Percentiles rank a stretch among this genome's conserved stretches.
Conservation (phyloP, 2,888 invertebrate genomes). For the Tinea trinotella region DNA sequence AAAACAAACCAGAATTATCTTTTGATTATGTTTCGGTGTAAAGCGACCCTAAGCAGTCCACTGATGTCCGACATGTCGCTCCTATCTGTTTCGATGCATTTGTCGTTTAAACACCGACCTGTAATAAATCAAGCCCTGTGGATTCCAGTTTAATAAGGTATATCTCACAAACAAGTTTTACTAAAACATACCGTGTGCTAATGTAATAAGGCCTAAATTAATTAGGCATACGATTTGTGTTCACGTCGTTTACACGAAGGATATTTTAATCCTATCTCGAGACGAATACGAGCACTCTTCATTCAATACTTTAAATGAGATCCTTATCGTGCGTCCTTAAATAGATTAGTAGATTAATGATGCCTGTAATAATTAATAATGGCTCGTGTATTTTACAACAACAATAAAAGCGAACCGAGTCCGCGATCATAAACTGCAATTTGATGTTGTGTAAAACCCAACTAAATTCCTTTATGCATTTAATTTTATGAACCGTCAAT, state of each 20-base stretch:
- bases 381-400: constrained; percentile 71
- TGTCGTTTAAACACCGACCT: constrained; percentile 73
- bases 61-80: constrained; percentile 70
- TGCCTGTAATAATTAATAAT: constrained; percentile 73
- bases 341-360: constrained; percentile 74
- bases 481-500: constrained; percentile 66
- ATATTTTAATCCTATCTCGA: constrained; percentile 69
- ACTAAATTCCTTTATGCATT: constrained; percentile 27
- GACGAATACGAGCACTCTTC: constrained; percentile 70
- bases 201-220: constrained; percentile 22
- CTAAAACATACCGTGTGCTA: constrained; percentile 24
- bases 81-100: constrained; percentile 73
- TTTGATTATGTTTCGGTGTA: background rate
- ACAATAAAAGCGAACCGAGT: constrained; percentile 64
- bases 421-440: constrained; percentile 64
- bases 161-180: constrained; percentile 25
- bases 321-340: constrained; percentile 71
- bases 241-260: constrained; percentile 26
- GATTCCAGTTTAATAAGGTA: constrained; percentile 27
- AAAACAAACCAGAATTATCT: background rate
- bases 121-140: constrained; percentile 65
- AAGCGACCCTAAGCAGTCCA: constrained; percentile 62
- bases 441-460: constrained; percentile 58
- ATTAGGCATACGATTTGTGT: background rate
- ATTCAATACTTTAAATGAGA: constrained; percentile 74